phyloP scores from a whole-genome alignment of 2,113 vertebrate genomes.

The Myocastor coypus region DNA sequence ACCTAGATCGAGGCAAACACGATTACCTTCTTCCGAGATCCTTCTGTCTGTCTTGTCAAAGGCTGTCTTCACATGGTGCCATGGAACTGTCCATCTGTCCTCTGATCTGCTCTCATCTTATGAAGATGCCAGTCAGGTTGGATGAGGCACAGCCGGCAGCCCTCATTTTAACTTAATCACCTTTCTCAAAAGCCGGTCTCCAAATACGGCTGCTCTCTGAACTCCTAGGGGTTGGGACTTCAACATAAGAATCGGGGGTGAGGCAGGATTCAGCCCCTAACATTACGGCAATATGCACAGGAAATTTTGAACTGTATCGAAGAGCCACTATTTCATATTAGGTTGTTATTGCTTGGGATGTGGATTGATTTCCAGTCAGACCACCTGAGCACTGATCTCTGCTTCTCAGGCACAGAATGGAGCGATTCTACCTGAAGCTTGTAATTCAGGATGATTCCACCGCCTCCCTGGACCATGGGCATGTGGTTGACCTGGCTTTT shows the following conservation, averaged over 20 bases:
- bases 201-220: background rate
- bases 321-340: constrained; percentile 10
- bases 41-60: background rate
- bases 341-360: background rate
- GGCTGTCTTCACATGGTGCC: background rate
- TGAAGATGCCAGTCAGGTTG: background rate
- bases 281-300: background rate
- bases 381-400: background rate
- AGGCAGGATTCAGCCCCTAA: background rate
- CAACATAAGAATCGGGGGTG: background rate
- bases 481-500: background rate
- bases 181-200: background rate
- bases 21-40: background rate
- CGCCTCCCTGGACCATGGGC: background rate
- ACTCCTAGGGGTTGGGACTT: background rate
- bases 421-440: background rate
- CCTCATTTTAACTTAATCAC: background rate
- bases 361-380: constrained; percentile 2
- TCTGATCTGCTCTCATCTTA: background rate
- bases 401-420: background rate
- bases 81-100: background rate
- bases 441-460: background rate
- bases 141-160: background rate
- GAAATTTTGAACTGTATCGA: background rate
- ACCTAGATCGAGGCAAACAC: background rate